Conservation (phyloP, 2,888 invertebrate genomes). For the Choristoneura rosaceana region DNA sequence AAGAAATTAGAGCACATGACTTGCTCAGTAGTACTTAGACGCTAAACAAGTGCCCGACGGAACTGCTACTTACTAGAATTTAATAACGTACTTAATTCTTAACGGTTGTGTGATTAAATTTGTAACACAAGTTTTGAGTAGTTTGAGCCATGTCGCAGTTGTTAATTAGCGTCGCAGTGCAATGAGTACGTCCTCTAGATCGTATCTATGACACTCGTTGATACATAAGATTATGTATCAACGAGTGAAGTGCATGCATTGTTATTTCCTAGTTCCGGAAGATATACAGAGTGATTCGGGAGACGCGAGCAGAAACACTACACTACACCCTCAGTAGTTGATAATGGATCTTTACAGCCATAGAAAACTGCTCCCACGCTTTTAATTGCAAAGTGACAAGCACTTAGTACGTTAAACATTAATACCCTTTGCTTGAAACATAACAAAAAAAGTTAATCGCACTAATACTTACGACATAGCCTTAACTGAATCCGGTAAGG, state of each 20-base stretch:
- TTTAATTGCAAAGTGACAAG: too few species aligned
- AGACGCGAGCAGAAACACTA: too few species aligned
- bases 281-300: too few species aligned
- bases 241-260: not conserved
- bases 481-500: too few species aligned
- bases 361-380: too few species aligned
- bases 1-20: constrained; percentile 57
- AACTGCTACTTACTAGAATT: constrained; percentile 64
- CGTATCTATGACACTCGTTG: not conserved
- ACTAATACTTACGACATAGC: too few species aligned
- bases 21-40: constrained; percentile 57
- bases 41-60: constrained; percentile 44
- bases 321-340: too few species aligned
- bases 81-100: constrained; percentile 47
- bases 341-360: too few species aligned
- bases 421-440: too few species aligned
- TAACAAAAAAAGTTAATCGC: too few species aligned
- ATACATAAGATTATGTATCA: not conserved
- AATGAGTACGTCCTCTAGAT: not conserved
- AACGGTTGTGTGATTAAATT: constrained; percentile 45
- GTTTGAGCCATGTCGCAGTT: not conserved
- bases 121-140: constrained; percentile 1
- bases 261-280: not conserved
- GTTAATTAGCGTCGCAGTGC: not conserved
- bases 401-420: too few species aligned